phyloP scores from a whole-genome alignment of 2,888 invertebrate species.

The Eurytoma adleriae region DNA sequence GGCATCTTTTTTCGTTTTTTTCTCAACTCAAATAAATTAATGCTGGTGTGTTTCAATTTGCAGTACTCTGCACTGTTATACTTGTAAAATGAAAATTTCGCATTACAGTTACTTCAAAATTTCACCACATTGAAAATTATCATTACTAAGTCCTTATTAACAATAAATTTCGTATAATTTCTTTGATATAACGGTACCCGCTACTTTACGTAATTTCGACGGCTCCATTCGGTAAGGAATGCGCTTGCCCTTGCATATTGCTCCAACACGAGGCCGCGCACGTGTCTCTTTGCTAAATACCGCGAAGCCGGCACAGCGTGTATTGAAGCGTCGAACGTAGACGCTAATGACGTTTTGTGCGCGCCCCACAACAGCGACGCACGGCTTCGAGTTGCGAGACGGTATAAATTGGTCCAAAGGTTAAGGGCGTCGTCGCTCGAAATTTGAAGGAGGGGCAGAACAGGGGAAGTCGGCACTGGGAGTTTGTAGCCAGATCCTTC shows the following conservation, averaged over 20 bases:
- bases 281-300: background rate
- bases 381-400: constrained; percentile 2
- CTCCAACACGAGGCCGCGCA: background rate
- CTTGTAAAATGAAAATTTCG: no score
- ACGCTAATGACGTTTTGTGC: background rate
- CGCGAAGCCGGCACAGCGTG: background rate
- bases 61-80: no score
- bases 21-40: no score
- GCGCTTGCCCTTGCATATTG: background rate
- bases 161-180: no score
- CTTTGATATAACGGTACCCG: no score
- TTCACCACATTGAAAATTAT: no score
- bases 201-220: background rate
- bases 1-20: no score
- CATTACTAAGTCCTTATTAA: no score
- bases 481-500: no score
- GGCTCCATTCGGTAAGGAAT: background rate
- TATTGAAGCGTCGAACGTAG: constrained; percentile 2
- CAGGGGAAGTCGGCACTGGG: background rate
- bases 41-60: no score
- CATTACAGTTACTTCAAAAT: no score
- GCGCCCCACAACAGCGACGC: background rate
- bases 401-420: background rate
- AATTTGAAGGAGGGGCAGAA: background rate
- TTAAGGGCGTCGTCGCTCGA: background rate